Percentiles rank a stretch among this genome's conserved stretches.
These are phyloP conservation scores for Jaculus jaculus DNA, from an alignment of 2,113 vertebrate genomes.

Conservation along the genomic window DNA sequence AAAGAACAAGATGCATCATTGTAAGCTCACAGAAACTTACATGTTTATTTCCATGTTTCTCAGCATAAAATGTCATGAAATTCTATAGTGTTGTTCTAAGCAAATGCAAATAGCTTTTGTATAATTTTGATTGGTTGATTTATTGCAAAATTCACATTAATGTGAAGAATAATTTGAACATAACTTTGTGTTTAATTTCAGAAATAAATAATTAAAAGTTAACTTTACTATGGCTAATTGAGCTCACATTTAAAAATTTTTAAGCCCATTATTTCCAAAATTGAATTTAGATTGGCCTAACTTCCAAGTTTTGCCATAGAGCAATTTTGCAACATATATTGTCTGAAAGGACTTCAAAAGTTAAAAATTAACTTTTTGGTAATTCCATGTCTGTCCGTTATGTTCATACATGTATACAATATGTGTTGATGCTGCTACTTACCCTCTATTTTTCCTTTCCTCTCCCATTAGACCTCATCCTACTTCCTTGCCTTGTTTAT, in stretches of 20 bases:
- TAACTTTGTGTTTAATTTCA: conserved; percentile 27
- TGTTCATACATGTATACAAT: too few species aligned
- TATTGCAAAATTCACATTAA: neutral
- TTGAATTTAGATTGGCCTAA: neutral
- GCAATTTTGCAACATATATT: neutral
- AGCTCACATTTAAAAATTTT: neutral
- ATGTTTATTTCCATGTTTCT: neutral
- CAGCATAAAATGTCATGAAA: neutral
- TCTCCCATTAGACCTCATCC: too few species aligned
- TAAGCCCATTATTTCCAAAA: conserved; percentile 13
- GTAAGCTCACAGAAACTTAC: rapidly evolving
- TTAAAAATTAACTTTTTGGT: conserved; percentile 8
- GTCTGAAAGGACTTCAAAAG: conserved; percentile 1
- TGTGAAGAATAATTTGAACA: neutral
- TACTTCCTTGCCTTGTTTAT: too few species aligned
- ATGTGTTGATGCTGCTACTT: too few species aligned
- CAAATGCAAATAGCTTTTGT: neutral
- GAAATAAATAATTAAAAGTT: conserved; percentile 38
- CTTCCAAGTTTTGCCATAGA: neutral
- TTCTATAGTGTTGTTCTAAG: neutral
- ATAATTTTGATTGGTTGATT: neutral
- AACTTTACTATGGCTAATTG: neutral
- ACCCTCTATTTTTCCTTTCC: too few species aligned
- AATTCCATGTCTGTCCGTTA: too few species aligned
- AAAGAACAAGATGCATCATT: rapidly evolving